A percentile compares a stretch with the other conserved stretches of the same genome.
Conservation (phyloP, 2,888 invertebrate species). For the Onchidella celtica region DNA sequence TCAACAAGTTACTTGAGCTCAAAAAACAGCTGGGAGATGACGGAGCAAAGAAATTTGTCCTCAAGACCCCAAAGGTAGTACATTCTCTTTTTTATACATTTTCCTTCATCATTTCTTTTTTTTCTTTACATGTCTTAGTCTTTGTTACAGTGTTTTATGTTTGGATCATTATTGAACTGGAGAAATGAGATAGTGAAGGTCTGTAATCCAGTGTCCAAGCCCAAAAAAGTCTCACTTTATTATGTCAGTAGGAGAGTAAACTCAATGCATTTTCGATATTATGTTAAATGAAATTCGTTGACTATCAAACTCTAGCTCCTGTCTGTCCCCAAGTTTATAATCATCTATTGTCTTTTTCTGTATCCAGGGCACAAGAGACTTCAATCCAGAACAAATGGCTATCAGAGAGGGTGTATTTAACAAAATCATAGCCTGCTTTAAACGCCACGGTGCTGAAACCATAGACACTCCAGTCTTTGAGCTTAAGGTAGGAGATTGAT, state of each 20-base stretch:
- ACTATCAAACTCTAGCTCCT: too few relatives aligned
- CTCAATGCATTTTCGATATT: too few relatives aligned
- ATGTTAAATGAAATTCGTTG: too few relatives aligned
- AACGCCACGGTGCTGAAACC: constrained; percentile 97
- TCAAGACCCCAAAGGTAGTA: constrained; percentile 90
- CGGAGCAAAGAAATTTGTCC: constrained; percentile 85
- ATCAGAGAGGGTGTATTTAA: constrained; percentile 89
- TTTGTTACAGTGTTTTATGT: not conserved
- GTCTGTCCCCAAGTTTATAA: too few relatives aligned
- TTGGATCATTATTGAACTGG: too few relatives aligned
- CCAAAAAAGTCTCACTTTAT: too few relatives aligned
- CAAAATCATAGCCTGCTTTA: constrained; percentile 93
- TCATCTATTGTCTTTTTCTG: too few relatives aligned
- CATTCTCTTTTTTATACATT: not conserved
- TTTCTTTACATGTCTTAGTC: not conserved
- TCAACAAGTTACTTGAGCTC: constrained; percentile 89
- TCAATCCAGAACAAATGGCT: constrained; percentile 96
- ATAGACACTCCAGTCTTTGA: constrained; percentile 99
- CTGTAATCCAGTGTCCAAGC: too few relatives aligned
- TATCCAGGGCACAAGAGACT: constrained; percentile 91
- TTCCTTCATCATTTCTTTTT: not conserved
- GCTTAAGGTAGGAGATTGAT: constrained; percentile 86
- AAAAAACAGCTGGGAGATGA: constrained; percentile 86
- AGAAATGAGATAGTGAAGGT: too few relatives aligned
- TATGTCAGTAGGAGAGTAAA: too few relatives aligned